A percentile compares a stretch with the other conserved stretches of the same genome.
Conservation (phyloP, 2,888 invertebrate genomes). For the Drosophila kuntzei region DNA sequence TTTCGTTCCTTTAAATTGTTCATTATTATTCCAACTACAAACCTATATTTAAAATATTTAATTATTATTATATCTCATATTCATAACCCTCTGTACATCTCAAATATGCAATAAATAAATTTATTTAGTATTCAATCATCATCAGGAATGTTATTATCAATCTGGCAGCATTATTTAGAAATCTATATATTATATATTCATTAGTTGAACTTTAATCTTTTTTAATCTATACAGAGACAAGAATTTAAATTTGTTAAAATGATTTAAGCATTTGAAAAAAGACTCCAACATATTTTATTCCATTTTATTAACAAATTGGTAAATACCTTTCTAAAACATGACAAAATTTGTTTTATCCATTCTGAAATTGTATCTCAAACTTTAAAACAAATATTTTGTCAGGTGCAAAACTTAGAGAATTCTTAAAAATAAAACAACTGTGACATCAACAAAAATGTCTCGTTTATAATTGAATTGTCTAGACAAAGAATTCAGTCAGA, state of each 20-base stretch:
- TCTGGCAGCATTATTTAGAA: neutral
- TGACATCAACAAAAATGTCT: neutral
- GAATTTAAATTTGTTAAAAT: neutral
- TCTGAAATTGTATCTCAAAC: neutral
- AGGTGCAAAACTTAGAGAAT: neutral
- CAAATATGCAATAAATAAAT: neutral
- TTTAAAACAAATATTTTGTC: too few species aligned
- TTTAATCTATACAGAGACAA: neutral
- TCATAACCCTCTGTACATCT: neutral
- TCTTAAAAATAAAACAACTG: neutral
- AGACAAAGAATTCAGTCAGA: neutral
- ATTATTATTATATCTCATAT: too few species aligned
- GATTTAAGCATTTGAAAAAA: too few species aligned
- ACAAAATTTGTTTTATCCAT: neutral
- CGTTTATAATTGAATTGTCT: slow-evolving; percentile 3
- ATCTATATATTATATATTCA: neutral
- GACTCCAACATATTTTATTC: too few species aligned
- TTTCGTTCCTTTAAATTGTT: too few species aligned
- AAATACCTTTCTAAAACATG: neutral
- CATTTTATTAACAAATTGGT: neutral
- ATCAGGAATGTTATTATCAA: neutral
- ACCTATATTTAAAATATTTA: too few species aligned
- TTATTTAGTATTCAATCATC: neutral
- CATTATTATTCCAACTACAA: neutral
- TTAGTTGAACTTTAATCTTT: neutral